A percentile compares a stretch with the other conserved stretches of the same genome.
Conservation (phyloP, 92 coral and sea anemone genomes). For the Paramuricea clavata region DNA sequence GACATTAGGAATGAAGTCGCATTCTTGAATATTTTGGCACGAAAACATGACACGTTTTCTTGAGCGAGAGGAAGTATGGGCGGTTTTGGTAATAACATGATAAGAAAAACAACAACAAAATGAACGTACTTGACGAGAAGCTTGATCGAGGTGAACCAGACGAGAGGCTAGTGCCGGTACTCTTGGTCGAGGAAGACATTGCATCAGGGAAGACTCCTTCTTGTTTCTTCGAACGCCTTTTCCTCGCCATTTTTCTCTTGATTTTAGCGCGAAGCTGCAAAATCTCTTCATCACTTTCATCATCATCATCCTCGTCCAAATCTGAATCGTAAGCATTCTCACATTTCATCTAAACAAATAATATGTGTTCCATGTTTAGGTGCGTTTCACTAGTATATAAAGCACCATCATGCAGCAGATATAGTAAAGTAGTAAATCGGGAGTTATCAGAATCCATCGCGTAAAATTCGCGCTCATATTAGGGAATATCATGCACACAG, state of each 20-base stretch:
- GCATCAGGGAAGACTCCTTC: slow-evolving; percentile 81
- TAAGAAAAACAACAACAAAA: background rate
- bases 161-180: slow-evolving; percentile 34
- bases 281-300: slow-evolving; percentile 87
- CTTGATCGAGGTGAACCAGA: slow-evolving; percentile 42
- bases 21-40: too few species aligned
- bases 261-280: slow-evolving; percentile 80
- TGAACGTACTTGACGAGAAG: slow-evolving; percentile 19
- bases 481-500: too few species aligned
- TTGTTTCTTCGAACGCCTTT: slow-evolving; percentile 66
- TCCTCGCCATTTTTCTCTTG: slow-evolving; percentile 80
- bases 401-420: too few species aligned
- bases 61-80: too few species aligned
- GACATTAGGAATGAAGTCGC: too few species aligned
- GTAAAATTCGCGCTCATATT: too few species aligned
- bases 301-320: slow-evolving; percentile 82
- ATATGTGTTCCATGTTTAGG: too few species aligned
- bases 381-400: too few species aligned
- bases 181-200: slow-evolving; percentile 45
- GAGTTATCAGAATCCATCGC: too few species aligned
- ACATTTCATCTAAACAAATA: slow-evolving; percentile 95
- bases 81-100: too few species aligned
- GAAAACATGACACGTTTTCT: too few species aligned
- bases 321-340: slow-evolving; percentile 81
- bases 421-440: too few species aligned